Evolutionary conservation across 2,113 vertebrate species (phyloP), one percentile per base, ranked within the genome.

Genomic region (Brienomyrus brachyistius): DNA sequence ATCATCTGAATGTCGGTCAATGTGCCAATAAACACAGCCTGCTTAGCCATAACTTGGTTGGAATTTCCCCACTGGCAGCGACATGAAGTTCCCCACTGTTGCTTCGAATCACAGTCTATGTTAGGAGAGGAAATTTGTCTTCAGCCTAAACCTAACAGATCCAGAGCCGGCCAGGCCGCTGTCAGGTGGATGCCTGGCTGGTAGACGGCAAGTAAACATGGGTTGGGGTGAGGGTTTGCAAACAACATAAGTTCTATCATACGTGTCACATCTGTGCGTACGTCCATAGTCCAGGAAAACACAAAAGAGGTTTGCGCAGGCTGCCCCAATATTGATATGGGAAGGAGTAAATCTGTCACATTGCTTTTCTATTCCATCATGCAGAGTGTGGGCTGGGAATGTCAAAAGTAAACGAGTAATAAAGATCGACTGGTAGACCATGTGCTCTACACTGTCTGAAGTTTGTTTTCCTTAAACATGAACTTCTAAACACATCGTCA

Each of bases 341-440:
- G 23, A 92, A 89, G 27, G 74, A 23, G 19, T 19, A 45, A 56
- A 51, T 51, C 48, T 35, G 47, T 52, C 19, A 45, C 88, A 54
- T 54, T 91, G 54, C 91, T 89, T 88, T 89, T 86, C 45, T 89
- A 87, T 70, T 90, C 85, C 50, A 85, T 91, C 80, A 84, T 74
- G 82, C 51, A 91, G 90, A 90, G n/a, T 51, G 91, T 56, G 90
- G 45, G 17, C 27, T 89, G 51, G 59, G 89, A 82, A 89, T 0
- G 91, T 91, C 82, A 89, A 89, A 43, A 5, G 91, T 56, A 88
- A 77, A 86, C 6, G 31, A 50, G 11, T 9, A 19, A 88, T 35
- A 70, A 89, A 21, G 89, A 91, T 87, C 56, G 31, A 54, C 80
- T 43, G 88, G 82, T 62, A 47, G 88, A 66, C 27, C 9, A 52